These are phyloP conservation scores for Cryptomyrus ogoouensis DNA, from an alignment of 2,113 vertebrate genomes.

Conservation along the genomic window DNA sequence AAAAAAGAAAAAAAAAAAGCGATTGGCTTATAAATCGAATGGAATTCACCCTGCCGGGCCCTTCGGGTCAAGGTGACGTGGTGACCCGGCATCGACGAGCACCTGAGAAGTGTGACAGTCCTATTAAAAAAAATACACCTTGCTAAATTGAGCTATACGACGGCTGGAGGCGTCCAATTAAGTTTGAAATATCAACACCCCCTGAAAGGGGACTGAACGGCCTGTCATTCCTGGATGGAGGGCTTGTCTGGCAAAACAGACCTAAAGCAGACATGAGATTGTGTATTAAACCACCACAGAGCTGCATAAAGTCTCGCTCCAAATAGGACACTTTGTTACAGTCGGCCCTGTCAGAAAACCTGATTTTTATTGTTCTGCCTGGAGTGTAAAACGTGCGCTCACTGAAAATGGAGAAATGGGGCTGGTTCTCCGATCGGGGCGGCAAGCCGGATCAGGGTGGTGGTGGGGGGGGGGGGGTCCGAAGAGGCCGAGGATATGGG, in stretches of 20 bases:
- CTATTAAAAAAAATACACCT: conserved; percentile 1
- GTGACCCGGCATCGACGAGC: neutral
- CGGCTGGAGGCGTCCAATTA: neutral
- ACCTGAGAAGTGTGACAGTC: neutral
- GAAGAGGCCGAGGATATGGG: neutral
- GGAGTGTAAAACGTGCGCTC: neutral
- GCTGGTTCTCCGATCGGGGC: neutral
- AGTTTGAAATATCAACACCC: conserved; percentile 1
- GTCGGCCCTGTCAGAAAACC: neutral
- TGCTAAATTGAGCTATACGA: neutral
- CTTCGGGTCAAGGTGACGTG: neutral
- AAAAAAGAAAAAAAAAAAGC: neutral
- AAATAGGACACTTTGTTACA: neutral
- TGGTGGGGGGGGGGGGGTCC: too few relatives aligned
- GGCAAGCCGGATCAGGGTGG: neutral
- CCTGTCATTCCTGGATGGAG: neutral
- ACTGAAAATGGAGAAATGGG: neutral
- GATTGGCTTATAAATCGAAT: neutral
- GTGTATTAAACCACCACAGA: neutral
- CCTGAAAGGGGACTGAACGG: neutral
- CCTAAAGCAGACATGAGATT: neutral
- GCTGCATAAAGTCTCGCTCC: neutral
- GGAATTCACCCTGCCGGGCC: neutral
- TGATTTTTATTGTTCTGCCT: neutral
- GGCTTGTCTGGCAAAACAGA: neutral